A percentile compares a stretch with the other conserved stretches of the same genome.
Evolutionary conservation across 2,888 invertebrate species (phyloP).

Genomic region (Rhagophthalmus giganteus): DNA sequence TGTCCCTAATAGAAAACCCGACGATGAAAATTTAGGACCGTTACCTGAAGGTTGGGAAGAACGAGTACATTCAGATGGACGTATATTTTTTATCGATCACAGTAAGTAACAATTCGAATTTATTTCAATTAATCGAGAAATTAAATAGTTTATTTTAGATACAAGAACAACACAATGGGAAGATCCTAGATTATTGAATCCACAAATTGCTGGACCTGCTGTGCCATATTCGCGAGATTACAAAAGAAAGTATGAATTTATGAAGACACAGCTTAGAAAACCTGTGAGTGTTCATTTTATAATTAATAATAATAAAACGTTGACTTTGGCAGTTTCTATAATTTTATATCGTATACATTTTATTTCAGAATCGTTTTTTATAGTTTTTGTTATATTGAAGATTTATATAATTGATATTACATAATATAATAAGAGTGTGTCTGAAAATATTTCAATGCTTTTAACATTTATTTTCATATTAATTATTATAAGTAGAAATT

Average conservation of each 20-base stretch:
- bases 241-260: constrained; percentile 97
- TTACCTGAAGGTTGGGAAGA: constrained; percentile 99
- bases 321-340: no score
- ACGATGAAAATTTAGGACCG: constrained; percentile 85
- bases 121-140: neutral
- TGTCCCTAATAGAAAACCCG: constrained; percentile 56
- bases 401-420: no score
- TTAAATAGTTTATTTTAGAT: constrained; percentile 61
- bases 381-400: no score
- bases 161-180: constrained; percentile 98
- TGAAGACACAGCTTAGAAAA: constrained; percentile 94
- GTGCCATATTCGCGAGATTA: constrained; percentile 99
- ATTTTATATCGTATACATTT: no score
- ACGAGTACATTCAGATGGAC: constrained; percentile 90
- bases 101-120: constrained; percentile 66
- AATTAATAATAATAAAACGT: no score
- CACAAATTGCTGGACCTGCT: constrained; percentile 95
- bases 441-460: no score
- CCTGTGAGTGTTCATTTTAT: constrained; percentile 77
- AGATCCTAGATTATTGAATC: constrained; percentile 95
- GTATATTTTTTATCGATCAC: constrained; percentile 99
- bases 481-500: no score
- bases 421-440: no score
- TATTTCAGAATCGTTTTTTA: no score
- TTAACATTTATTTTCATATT: no score